Evolutionary conservation across 2,797 vertebrate genomes (phyloP), one percentile per base, ranked within the genome.

Genomic region (Poeciliopsis turneri): DNA sequence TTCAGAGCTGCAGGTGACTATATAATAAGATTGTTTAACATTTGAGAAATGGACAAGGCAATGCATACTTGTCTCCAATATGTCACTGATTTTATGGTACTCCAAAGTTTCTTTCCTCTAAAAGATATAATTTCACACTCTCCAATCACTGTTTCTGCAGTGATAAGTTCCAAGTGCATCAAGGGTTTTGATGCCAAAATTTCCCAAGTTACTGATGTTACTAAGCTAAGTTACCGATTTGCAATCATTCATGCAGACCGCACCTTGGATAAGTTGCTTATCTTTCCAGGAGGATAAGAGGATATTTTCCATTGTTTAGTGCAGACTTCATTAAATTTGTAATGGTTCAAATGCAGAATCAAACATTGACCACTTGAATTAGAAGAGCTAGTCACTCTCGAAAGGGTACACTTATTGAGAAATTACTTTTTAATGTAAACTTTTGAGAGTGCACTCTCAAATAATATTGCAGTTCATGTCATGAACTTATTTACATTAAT

Each of bases 1-100:
- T 55, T 13, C 36, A 55, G 13, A n/a, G 49, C 72, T 74, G 72
- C 72, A 55, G 72, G 49, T 57, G 25, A 41, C 71, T 13, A 25
- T 39, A 73, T 36, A 39, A 76, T 64, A 47, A 23, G 36, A 20
- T 68, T 66, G 61, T 66, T 39, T 25, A 41, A 41, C 64, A 68
- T 12, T 43, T 41, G 25, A 43, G 23, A 69, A 43, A 69, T 13
- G 13, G 66, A 69, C 66, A 45, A 43, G 12, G 12, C 25, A 6
- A 69, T 69, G 66, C 36, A n/a, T 43, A 69, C 66, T 43, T n/a
- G 39, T 69, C 66, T 69, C 23, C 39, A 43, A 11, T 15, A 43
- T 45, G 8, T n/a, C 23, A 69, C 8, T 69, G 25, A 69, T 20
- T 13, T 69, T 15, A 41, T 69, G 23, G 23, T 11, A 41, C 12